These are phyloP conservation scores for Acanthopleura granulata DNA, from an alignment of 2,888 invertebrate genomes.

Conservation along the genomic window DNA sequence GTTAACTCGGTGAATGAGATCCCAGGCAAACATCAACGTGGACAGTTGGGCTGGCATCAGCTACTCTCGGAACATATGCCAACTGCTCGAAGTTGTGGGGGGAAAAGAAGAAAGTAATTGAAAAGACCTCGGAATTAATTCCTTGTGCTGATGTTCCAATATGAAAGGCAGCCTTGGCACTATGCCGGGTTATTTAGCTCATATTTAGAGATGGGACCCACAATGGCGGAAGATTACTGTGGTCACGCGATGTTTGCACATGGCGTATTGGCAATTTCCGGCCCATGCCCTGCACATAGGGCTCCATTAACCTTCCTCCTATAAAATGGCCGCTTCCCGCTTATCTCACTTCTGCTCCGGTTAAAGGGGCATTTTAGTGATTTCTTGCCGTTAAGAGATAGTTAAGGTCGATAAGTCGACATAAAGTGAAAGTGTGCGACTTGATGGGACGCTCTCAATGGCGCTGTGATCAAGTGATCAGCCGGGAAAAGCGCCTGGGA, in stretches of 20 bases:
- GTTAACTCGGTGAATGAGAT: too few species aligned
- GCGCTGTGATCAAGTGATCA: not conserved
- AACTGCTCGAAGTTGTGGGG: too few species aligned
- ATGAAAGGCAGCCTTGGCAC: not conserved
- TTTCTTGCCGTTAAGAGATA: slow-evolving; percentile 9
- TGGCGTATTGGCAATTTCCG: slow-evolving; percentile 19
- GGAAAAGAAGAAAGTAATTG: not conserved
- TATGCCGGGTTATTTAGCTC: not conserved
- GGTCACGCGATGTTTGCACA: slow-evolving; percentile 14
- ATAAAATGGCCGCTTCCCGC: slow-evolving; percentile 8
- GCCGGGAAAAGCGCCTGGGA: too few species aligned
- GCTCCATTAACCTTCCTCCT: not conserved
- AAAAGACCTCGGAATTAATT: slow-evolving; percentile 1
- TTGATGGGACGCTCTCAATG: not conserved
- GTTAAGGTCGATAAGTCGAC: slow-evolving; percentile 8
- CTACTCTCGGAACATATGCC: too few species aligned
- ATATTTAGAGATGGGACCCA: not conserved
- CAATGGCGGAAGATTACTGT: slow-evolving; percentile 11
- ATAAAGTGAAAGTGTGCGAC: slow-evolving; percentile 6
- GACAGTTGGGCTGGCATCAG: too few species aligned
- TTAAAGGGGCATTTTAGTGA: slow-evolving; percentile 9
- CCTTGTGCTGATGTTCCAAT: not conserved
- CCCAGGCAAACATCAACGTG: too few species aligned
- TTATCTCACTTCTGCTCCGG: slow-evolving; percentile 12
- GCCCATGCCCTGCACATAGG: not conserved